Base-by-base conservation (phyloP, 2,888 invertebrate genomes). In the Electrophaes corylata region DNA sequence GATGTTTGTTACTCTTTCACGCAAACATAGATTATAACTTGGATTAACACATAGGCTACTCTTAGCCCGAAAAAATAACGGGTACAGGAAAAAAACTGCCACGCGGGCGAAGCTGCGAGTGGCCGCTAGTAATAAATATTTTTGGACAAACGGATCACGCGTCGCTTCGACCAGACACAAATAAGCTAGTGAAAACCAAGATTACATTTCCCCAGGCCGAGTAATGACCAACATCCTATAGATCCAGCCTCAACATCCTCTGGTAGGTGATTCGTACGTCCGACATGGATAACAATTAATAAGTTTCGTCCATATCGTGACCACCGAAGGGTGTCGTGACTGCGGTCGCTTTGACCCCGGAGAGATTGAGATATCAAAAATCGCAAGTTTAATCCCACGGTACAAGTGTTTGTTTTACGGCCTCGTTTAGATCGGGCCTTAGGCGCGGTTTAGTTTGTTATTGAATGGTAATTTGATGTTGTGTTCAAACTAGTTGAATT, bases 321-420 rank as follows among this genome's bases (percentile, higher is more conserved):
- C 84, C 88, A 88, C 91, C 91, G 88, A 86, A 83, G 91, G 91
- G 88, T 82, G 84, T 91, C 91, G 91, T 91, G 91, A 91, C 79
- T 79, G 87, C 91, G 91, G 91, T 83, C 62, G 82, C 85, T 89
- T 88, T 89, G 90, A 88, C 89, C 88, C 81, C 40, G n/a, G n/a
- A n/a, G 12, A 84, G 90, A 91, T 91, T 91, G 91, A 91, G 91
- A 91, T 91, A 91, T 91, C 91, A 90, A 88, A 87, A 87, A 86
- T 86, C 80, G 83, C 86, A 80, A 80, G 82, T 65, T 83, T 81
- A 83, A 84, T 88, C 83, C 81, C 77, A 81, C 81, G 75, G 73
- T 78, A 72, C 73, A 60, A 59, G 62, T 73, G 73, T 83, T 85
- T 87, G 86, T 84, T 87, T 87, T 88, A 83, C 82, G 73, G 79